A percentile compares a stretch with the other conserved stretches of the same genome.
These are phyloP conservation scores for Nothoprocta pentlandii DNA, from an alignment of 2,113 vertebrate species.

Conservation along the genomic window DNA sequence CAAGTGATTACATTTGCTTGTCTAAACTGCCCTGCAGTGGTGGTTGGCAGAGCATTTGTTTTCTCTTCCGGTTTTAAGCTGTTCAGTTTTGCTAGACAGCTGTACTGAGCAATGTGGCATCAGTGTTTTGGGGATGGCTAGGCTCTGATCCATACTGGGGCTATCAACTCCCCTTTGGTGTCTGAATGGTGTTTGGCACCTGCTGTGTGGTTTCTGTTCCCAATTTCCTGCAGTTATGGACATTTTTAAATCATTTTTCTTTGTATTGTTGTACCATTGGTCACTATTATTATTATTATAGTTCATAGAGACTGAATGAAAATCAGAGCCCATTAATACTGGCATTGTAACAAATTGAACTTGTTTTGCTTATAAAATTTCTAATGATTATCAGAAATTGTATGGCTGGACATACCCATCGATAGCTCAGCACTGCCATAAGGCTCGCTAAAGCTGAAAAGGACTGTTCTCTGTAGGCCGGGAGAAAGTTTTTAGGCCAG, in stretches of 20 bases:
- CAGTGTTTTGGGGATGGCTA: background rate
- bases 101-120: background rate
- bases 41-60: background rate
- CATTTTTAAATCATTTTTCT: background rate
- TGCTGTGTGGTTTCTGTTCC: background rate
- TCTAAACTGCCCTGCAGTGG: background rate
- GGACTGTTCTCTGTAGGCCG: background rate
- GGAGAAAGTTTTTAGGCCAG: background rate
- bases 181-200: background rate
- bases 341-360: background rate
- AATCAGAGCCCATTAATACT: background rate
- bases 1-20: background rate
- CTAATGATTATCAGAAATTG: background rate
- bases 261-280: background rate
- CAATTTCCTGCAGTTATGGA: background rate
- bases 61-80: background rate
- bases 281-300: background rate
- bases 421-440: background rate
- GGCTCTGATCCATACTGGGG: background rate
- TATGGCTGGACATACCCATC: background rate
- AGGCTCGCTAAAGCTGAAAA: background rate
- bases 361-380: background rate
- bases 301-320: background rate
- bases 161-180: background rate
- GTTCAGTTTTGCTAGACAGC: background rate